phyloP scores from a whole-genome alignment of 2,888 invertebrate species.

The Panopea generosa region DNA sequence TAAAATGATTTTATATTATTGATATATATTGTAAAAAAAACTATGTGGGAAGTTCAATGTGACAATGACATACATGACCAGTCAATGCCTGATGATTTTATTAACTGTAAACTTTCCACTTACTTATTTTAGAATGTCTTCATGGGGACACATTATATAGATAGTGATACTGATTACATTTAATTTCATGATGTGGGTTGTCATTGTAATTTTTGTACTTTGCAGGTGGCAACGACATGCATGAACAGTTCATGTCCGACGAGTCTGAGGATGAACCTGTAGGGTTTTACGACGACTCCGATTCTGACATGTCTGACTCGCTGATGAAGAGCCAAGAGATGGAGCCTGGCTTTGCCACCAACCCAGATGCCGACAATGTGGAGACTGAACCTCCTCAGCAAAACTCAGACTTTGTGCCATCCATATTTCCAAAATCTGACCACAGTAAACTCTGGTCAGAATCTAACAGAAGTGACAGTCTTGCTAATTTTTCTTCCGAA shows the following conservation, averaged over 20 bases:
- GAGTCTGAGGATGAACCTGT: constrained; percentile 81
- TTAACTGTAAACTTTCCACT: too few relatives aligned
- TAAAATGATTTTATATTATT: too few relatives aligned
- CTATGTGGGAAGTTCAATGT: too few relatives aligned
- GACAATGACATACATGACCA: too few relatives aligned
- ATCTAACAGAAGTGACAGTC: constrained; percentile 64
- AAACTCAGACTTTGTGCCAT: constrained; percentile 26
- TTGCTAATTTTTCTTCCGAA: constrained; percentile 78
- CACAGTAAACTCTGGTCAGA: constrained; percentile 68
- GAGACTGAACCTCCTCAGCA: constrained; percentile 22
- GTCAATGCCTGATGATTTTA: too few relatives aligned
- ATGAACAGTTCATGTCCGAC: constrained; percentile 75
- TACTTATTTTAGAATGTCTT: too few relatives aligned
- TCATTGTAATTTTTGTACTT: too few relatives aligned
- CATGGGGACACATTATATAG: too few relatives aligned
- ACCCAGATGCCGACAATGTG: constrained; percentile 32
- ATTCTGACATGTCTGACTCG: constrained; percentile 81
- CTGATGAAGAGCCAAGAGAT: constrained; percentile 82
- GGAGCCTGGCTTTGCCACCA: constrained; percentile 69
- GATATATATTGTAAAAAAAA: too few relatives aligned
- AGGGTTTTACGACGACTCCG: constrained; percentile 79
- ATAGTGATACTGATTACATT: too few relatives aligned
- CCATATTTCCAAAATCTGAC: constrained; percentile 49
- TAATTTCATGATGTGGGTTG: too few relatives aligned
- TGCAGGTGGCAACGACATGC: constrained; percentile 71